A percentile compares a stretch with the other conserved stretches of the same genome.
Evolutionary conservation across 2,797 vertebrate genomes (phyloP).

Genomic region (Melopsittacus undulatus): DNA sequence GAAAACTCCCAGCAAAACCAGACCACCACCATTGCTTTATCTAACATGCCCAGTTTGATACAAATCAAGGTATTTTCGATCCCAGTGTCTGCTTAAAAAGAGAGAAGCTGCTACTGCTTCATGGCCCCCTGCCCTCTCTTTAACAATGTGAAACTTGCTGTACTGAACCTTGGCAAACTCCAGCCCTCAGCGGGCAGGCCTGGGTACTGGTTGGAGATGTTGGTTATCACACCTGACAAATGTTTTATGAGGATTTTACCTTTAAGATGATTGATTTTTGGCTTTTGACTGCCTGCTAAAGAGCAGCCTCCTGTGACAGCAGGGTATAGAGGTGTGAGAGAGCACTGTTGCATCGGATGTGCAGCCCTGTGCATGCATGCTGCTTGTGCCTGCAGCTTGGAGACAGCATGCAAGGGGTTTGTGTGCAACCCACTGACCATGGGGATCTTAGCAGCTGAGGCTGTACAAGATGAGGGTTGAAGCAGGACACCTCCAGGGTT

Average conservation of each 20-base stretch:
- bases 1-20: background rate
- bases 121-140: background rate
- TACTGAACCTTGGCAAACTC: background rate
- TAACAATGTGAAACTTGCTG: background rate
- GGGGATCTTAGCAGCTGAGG: background rate
- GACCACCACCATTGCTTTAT: background rate
- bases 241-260: background rate
- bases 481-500: background rate
- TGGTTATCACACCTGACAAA: background rate
- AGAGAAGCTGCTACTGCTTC: background rate
- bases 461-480: background rate
- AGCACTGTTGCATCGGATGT: fast-evolving
- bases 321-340: background rate
- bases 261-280: background rate
- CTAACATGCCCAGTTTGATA: background rate
- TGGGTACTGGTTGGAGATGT: background rate
- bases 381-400: background rate
- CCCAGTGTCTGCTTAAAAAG: background rate
- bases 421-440: fast-evolving
- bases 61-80: background rate
- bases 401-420: too few species aligned
- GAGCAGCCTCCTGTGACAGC: background rate
- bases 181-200: background rate
- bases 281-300: background rate
- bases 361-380: fast-evolving